Conservation (phyloP, 2,888 invertebrate species). For the Phrixothrix hirtus region DNA sequence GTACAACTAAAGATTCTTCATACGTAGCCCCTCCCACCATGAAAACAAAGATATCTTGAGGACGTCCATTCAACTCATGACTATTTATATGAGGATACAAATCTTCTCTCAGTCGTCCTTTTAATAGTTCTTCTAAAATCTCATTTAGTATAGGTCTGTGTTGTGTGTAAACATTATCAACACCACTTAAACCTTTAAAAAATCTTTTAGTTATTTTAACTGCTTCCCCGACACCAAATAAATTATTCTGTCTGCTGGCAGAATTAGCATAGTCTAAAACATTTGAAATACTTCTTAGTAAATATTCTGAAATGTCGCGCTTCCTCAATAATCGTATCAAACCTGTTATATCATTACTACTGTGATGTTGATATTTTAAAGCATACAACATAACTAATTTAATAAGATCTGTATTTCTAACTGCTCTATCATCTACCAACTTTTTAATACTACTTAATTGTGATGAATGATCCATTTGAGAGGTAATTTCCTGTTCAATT, state of each 20-base stretch:
- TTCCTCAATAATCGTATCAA: slow-evolving; percentile 75
- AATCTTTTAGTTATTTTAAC: slow-evolving; percentile 89
- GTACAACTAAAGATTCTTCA: slow-evolving; percentile 88
- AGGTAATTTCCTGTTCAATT: slow-evolving; percentile 90
- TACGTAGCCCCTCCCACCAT: slow-evolving; percentile 96
- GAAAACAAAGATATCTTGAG: slow-evolving; percentile 94
- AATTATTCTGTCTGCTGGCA: slow-evolving; percentile 78
- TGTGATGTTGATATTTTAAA: slow-evolving; percentile 88
- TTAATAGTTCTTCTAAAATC: slow-evolving; percentile 86
- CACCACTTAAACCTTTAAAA: slow-evolving; percentile 89
- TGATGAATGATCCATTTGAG: slow-evolving; percentile 80
- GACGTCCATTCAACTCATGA: slow-evolving; percentile 64
- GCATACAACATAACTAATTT: slow-evolving; percentile 92
- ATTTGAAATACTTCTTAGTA: slow-evolving; percentile 63
- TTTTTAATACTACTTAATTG: slow-evolving; percentile 78
- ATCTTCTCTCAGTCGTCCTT: slow-evolving; percentile 85
- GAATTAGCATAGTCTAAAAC: slow-evolving; percentile 85
- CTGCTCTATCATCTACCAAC: slow-evolving; percentile 71
- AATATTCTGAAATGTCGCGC: slow-evolving; percentile 69
- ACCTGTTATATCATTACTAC: slow-evolving; percentile 78
- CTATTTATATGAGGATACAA: slow-evolving; percentile 81
- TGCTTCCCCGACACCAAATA: slow-evolving; percentile 81
- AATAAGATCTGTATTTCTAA: slow-evolving; percentile 78
- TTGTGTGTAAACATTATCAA: slow-evolving; percentile 99
- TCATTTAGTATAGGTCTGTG: slow-evolving; percentile 92